These are phyloP conservation scores for Dryas iulia DNA, from an alignment of 1,140 invertebrate genomes.

Conservation along the genomic window DNA sequence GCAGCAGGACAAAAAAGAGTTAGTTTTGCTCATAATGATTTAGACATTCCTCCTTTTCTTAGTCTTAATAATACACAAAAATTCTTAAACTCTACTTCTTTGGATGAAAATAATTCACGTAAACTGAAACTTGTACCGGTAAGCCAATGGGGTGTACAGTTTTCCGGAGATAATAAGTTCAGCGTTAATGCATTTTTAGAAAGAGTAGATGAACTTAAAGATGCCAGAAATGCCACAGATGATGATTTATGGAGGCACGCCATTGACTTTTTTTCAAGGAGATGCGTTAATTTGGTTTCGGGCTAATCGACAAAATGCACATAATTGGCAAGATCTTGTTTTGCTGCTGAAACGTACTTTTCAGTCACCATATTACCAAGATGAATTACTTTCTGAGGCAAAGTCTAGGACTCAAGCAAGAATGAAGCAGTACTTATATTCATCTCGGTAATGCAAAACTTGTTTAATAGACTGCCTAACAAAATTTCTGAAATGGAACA, in stretches of 20 bases:
- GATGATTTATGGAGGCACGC: too few species aligned
- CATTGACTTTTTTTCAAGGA: slow-evolving; percentile 42
- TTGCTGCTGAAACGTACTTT: slow-evolving; percentile 29
- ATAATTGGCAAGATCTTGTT: slow-evolving; percentile 31
- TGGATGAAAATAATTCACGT: background rate
- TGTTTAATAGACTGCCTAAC: slow-evolving; percentile 44
- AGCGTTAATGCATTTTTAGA: slow-evolving; percentile 45
- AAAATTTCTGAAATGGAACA: slow-evolving; percentile 35
- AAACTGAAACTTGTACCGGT: slow-evolving; percentile 35
- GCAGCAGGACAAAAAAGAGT: background rate
- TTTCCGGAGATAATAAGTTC: slow-evolving; percentile 35
- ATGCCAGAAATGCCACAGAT: slow-evolving; percentile 40
- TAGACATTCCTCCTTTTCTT: slow-evolving; percentile 1
- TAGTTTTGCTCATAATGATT: background rate
- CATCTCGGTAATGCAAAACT: slow-evolving; percentile 46
- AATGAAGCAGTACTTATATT: slow-evolving; percentile 42
- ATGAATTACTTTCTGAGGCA: slow-evolving; percentile 46
- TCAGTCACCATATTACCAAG: slow-evolving; percentile 43
- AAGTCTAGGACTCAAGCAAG: slow-evolving; percentile 39
- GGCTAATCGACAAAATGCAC: slow-evolving; percentile 31
- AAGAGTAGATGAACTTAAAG: slow-evolving; percentile 38
- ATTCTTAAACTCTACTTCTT: slow-evolving; percentile 22
- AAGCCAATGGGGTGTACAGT: slow-evolving; percentile 36
- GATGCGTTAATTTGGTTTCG: slow-evolving; percentile 46
- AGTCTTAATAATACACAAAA: slow-evolving; percentile 9